Conservation (phyloP, 2,888 invertebrate species). For the Drosophila gaucha region DNA sequence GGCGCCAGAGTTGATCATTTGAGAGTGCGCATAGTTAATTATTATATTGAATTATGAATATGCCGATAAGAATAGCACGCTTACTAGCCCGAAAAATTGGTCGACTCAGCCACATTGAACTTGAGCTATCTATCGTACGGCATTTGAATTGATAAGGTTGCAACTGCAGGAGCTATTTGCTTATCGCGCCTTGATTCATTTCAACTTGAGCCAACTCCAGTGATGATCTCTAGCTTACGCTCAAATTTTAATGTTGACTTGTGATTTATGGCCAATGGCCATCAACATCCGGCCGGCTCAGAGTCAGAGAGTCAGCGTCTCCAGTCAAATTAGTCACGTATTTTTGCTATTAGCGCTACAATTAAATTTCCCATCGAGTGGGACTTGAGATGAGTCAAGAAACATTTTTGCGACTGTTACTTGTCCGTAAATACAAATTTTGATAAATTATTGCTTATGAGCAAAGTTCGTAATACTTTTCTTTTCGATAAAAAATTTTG, state of each 20-base stretch:
- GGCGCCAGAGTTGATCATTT: conserved; percentile 56
- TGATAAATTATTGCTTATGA: conserved; percentile 15
- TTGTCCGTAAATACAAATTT: conserved; percentile 21
- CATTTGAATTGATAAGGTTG: conserved; percentile 1
- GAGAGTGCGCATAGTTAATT: conserved; percentile 47
- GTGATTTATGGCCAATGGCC: conserved; percentile 43
- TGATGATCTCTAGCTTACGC: not conserved
- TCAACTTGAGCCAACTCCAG: not conserved
- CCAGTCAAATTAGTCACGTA: conserved; percentile 70
- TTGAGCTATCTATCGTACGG: no score
- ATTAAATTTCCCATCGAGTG: conserved; percentile 34
- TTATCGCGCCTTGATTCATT: conserved; percentile 1
- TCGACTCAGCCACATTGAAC: conserved; percentile 29
- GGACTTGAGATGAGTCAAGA: conserved; percentile 58
- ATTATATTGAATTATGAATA: conserved; percentile 55
- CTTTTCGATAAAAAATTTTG: not conserved
- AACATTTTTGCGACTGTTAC: conserved; percentile 41
- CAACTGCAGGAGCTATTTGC: not conserved
- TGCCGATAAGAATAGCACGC: conserved; percentile 39
- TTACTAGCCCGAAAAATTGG: conserved; percentile 56
- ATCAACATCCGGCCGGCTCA: conserved; percentile 61
- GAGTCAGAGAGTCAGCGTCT: conserved; percentile 7
- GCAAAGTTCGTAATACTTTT: not conserved
- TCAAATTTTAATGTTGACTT: conserved; percentile 17
- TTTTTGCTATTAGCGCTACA: conserved; percentile 61